phyloP scores from a whole-genome alignment of 2,888 invertebrate genomes.

The Pseudeuparius sepicola region DNA sequence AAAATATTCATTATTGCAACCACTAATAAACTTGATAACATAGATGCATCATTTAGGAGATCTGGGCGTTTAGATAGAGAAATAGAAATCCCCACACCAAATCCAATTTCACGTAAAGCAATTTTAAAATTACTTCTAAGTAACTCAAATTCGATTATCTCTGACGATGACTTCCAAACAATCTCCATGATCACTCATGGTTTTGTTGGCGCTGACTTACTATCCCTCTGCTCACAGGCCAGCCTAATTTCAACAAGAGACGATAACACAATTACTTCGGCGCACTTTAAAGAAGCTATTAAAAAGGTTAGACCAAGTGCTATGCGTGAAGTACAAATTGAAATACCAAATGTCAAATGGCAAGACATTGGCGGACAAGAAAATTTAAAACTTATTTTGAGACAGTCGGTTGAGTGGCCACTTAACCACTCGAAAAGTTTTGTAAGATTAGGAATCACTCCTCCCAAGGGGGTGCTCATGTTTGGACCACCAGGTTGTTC shows the following conservation, averaged over 20 bases:
- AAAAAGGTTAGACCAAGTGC: constrained; percentile 74
- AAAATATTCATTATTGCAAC: constrained; percentile 66
- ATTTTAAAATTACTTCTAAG: constrained; percentile 59
- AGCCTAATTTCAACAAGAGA: constrained; percentile 51
- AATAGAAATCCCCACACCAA: constrained; percentile 70
- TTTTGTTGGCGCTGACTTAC: constrained; percentile 82
- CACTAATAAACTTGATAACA: constrained; percentile 62
- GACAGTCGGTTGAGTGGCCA: constrained; percentile 92
- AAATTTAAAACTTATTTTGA: constrained; percentile 72
- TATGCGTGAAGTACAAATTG: constrained; percentile 80
- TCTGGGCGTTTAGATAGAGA: constrained; percentile 75
- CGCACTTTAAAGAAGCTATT: constrained; percentile 53
- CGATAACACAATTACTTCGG: too few species aligned
- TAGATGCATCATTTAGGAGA: constrained; percentile 66
- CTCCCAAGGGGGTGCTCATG: constrained; percentile 84
- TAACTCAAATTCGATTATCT: constrained; percentile 47
- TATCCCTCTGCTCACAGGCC: constrained; percentile 66
- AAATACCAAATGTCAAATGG: constrained; percentile 80
- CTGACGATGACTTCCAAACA: constrained; percentile 45
- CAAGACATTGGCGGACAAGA: constrained; percentile 88
- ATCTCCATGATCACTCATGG: constrained; percentile 74
- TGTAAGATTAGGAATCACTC: constrained; percentile 65
- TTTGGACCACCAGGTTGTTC: constrained; percentile 98
- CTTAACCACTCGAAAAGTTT: constrained; percentile 78
- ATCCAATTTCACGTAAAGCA: constrained; percentile 45